Evolutionary conservation across 2,797 vertebrate genomes (phyloP), one percentile per base, ranked within the genome.

Genomic region (Spinus olivaceus): DNA sequence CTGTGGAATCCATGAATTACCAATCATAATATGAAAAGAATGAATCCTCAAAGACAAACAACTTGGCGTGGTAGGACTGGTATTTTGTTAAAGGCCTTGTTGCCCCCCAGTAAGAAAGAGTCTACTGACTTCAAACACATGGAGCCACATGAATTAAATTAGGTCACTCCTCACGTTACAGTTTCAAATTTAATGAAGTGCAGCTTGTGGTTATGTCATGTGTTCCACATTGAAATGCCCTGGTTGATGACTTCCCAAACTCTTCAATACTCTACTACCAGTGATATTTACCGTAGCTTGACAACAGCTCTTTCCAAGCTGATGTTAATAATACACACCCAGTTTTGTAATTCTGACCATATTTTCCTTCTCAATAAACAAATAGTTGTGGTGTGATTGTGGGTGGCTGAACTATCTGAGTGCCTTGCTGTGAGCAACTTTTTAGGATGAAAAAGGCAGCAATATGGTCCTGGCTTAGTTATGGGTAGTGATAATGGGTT

Each of bases 171-270:
- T 98, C 96, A 95, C 97, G 97, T 98, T 98, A 98, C 98, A 98
- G 98, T 98, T 98, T 98, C 98, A 98, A 98, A 98, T 98, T 98
- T 98, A 98, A 98, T 98, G 97, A 98, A 98, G 94, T 96, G 92
- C 80, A 95, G 94, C 84, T 97, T 98, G 97, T 92, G 97, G 97
- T 97, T 96, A 93, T 95, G 93, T 97, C 97, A 97, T 96, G 82
- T 97, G 96, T 96, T 97, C 97, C 90, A 93, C 81, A 97, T 97
- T 95, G 97, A 92, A 97, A 95, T 15, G 70, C 81, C 41, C 72
- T 91, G 69, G 88, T 83, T 97, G 96, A 97, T 95, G 96, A 96
- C 91, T 97, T 98, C 97, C 95, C 95, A 97, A 96, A 95, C 92
- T 90, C 91, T 97, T 96, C 93, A 97, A 51, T 96, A 90, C 66